These are phyloP conservation scores for Lasioglossum lativentre DNA, from an alignment of 2,888 invertebrate species.

Conservation along the genomic window DNA sequence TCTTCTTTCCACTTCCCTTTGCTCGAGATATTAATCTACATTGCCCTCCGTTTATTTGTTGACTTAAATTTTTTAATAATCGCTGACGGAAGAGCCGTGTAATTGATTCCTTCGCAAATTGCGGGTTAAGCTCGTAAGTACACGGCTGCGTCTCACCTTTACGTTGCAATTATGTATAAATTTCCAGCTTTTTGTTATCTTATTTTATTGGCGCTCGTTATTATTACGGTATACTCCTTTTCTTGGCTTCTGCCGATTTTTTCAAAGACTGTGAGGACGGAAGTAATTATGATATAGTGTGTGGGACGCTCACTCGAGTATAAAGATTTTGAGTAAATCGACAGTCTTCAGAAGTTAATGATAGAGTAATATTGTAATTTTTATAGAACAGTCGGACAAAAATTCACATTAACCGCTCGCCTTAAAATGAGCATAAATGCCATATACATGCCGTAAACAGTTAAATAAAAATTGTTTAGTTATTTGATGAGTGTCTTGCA, in stretches of 20 bases:
- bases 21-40: neutral
- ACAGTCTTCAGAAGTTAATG: neutral
- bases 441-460: too few relatives aligned
- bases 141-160: neutral
- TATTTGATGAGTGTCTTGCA: neutral
- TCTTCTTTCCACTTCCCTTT: neutral
- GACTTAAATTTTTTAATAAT: neutral
- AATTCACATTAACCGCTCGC: too few relatives aligned
- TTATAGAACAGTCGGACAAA: too few relatives aligned
- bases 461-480: neutral
- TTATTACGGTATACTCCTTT: neutral
- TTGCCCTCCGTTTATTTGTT: neutral
- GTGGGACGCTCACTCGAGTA: neutral
- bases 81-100: neutral
- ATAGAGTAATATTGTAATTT: neutral
- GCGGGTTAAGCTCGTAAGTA: neutral
- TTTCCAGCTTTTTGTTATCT: neutral
- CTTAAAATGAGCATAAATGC: neutral
- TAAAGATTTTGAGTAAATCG: neutral
- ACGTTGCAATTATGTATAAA: neutral
- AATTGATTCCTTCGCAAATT: constrained; percentile 2
- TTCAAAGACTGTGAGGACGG: neutral
- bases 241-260: neutral
- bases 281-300: neutral
- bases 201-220: neutral